Evolutionary conservation across 2,888 invertebrate genomes (phyloP).

Genomic region (Choreutis nemorana): DNA sequence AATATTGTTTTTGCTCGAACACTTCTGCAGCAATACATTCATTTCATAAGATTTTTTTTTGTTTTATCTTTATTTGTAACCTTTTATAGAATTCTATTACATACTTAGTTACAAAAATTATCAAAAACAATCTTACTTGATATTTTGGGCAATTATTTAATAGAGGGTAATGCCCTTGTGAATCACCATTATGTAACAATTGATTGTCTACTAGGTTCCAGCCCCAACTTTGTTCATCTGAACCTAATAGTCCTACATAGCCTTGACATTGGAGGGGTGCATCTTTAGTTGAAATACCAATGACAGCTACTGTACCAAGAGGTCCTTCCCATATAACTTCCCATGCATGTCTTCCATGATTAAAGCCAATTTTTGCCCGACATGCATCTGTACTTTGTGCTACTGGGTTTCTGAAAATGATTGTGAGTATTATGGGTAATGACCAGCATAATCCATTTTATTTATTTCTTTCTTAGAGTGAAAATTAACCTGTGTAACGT

Average conservation of each 20-base stretch:
- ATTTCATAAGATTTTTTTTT: no score
- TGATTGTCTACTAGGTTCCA: slow-evolving; percentile 99
- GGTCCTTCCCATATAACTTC: slow-evolving; percentile 99
- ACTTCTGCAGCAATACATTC: neutral
- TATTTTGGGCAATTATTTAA: slow-evolving; percentile 97
- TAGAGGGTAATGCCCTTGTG: slow-evolving; percentile 92
- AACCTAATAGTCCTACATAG: slow-evolving; percentile 93
- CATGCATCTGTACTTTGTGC: slow-evolving; percentile 98
- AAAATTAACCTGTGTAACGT: slow-evolving; percentile 88
- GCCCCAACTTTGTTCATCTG: slow-evolving; percentile 98
- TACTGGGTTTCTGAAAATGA: slow-evolving; percentile 83
- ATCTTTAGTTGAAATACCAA: slow-evolving; percentile 94
- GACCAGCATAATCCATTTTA: neutral
- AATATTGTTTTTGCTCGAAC: neutral
- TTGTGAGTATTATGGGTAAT: neutral
- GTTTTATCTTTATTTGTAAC: no score
- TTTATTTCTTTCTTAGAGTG: no score
- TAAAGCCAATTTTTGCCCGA: slow-evolving; percentile 89
- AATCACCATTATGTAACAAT: slow-evolving; percentile 94
- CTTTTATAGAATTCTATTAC: no score
- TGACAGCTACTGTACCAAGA: slow-evolving; percentile 96
- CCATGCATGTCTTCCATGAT: slow-evolving; percentile 95
- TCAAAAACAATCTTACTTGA: slow-evolving; percentile 70
- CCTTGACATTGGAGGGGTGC: slow-evolving; percentile 94
- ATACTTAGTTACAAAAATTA: no score